Evolutionary conservation across 1,140 invertebrate species (phyloP), one percentile per base, ranked within the genome.

Genomic region (Neodiprion virginianus): DNA sequence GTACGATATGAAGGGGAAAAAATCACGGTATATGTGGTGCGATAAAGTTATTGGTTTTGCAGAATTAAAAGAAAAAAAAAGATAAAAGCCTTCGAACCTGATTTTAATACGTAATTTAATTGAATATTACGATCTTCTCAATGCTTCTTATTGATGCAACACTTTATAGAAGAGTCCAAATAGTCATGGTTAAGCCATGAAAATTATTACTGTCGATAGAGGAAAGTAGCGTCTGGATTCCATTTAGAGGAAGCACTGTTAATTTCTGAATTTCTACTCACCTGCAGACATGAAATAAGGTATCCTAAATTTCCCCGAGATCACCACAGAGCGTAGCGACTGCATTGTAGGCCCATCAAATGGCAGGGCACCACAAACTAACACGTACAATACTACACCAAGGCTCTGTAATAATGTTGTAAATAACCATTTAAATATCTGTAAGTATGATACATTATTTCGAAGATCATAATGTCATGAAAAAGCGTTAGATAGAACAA

Each of bases 251-350:
- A 50, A 49, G 11, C 8, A 69, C 47, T 69, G 72, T 12, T 48
- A 75, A 74, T 12, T 61, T 61, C n/a, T 12, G 53, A 61, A 4
- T 61, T 23, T 71, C 28, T 61, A 88, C 89, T 87, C 87, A 96
- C 95, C 94, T 89, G 94, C 94, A 86, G 95, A 95, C 96, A 97
- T 97, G 88, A 97, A 97, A 89, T 94, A 97, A 69, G 96, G 96
- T 89, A 97, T 96, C 82, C 96, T 92, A 90, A 97, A 97, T 87
- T 95, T 93, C 74, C 96, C 96, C 74, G 94, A 94, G 70, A 96
- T 91, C 76, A 97, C 96, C 49, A 95, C 91, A 85, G 95, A 94
- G 77, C 95, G 89, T 74, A 97, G 88, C 69, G 92, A 93, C 82
- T 96, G 95, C 82, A 97, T 90, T 67, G 95, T 97, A 78, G 94